These are phyloP conservation scores for Euzetes globulus DNA, from an alignment of 2,888 invertebrate species.

Conservation along the genomic window DNA sequence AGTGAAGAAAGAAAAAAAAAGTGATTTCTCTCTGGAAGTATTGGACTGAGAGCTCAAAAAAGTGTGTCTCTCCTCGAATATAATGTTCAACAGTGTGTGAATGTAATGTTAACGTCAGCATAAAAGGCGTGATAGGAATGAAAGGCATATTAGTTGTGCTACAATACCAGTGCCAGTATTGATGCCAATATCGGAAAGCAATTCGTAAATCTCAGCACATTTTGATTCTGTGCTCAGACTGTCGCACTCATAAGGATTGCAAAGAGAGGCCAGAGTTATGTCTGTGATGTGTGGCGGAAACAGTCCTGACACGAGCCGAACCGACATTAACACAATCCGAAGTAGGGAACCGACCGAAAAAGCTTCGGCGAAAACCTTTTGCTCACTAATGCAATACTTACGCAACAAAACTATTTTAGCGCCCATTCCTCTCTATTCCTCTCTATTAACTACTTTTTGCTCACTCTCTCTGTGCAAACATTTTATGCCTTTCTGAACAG, in stretches of 20 bases:
- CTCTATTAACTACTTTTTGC: neutral
- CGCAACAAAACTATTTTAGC: conserved; percentile 9
- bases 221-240: neutral
- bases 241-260: neutral
- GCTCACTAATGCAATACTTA: conserved; percentile 13
- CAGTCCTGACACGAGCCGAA: conserved; percentile 25
- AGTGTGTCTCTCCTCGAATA: conserved; percentile 9
- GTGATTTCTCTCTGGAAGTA: neutral
- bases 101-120: conserved; percentile 30
- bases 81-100: conserved; percentile 31
- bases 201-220: conserved; percentile 25
- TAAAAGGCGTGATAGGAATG: conserved; percentile 31
- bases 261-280: neutral
- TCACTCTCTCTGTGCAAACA: conserved; percentile 10
- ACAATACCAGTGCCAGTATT: neutral
- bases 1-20: neutral
- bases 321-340: conserved; percentile 9
- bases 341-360: neutral
- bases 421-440: neutral
- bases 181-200: conserved; percentile 4
- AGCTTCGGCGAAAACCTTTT: neutral
- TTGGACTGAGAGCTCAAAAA: conserved; percentile 16
- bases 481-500: conserved; percentile 28
- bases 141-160: conserved; percentile 11
- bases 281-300: conserved; percentile 28